phyloP scores from a whole-genome alignment of 2,888 invertebrate species.

The Pteria penguin region DNA sequence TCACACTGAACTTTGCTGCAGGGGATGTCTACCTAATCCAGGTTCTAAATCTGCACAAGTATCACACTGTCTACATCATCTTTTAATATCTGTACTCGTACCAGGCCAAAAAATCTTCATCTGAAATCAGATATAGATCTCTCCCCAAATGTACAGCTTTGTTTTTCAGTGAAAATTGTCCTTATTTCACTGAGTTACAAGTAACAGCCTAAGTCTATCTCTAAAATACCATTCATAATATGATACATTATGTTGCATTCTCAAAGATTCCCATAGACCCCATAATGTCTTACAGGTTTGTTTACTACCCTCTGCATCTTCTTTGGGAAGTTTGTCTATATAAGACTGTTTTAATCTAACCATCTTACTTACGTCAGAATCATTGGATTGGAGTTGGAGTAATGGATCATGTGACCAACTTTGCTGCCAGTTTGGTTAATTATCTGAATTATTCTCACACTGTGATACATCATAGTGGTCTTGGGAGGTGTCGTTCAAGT shows the following conservation, averaged over 20 bases:
- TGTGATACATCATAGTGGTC: neutral
- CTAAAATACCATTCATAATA: slow-evolving; percentile 3
- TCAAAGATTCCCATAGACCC: slow-evolving; percentile 25
- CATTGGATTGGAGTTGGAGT: slow-evolving; percentile 8
- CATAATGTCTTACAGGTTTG: slow-evolving; percentile 12
- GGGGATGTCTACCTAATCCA: slow-evolving; percentile 13
- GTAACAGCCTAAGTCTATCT: neutral
- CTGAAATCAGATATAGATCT: too few species aligned
- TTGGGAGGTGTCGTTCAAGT: neutral
- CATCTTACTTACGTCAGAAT: slow-evolving; percentile 3
- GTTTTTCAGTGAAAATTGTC: neutral
- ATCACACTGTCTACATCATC: neutral
- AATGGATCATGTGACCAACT: slow-evolving; percentile 26
- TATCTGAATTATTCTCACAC: neutral
- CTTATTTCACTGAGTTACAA: neutral
- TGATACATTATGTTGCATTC: slow-evolving; percentile 5
- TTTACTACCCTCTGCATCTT: slow-evolving; percentile 1
- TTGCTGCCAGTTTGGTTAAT: slow-evolving; percentile 23
- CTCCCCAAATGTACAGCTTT: neutral
- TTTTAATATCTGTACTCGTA: neutral
- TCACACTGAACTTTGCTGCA: neutral
- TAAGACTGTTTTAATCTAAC: neutral
- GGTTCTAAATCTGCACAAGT: neutral
- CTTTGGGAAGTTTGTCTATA: slow-evolving; percentile 7
- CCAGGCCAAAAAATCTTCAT: slow-evolving; percentile 57